Percentiles rank a stretch among this genome's conserved stretches.
phyloP scores from a whole-genome alignment of 2,888 invertebrate genomes.

The Calliscelio sp. region DNA sequence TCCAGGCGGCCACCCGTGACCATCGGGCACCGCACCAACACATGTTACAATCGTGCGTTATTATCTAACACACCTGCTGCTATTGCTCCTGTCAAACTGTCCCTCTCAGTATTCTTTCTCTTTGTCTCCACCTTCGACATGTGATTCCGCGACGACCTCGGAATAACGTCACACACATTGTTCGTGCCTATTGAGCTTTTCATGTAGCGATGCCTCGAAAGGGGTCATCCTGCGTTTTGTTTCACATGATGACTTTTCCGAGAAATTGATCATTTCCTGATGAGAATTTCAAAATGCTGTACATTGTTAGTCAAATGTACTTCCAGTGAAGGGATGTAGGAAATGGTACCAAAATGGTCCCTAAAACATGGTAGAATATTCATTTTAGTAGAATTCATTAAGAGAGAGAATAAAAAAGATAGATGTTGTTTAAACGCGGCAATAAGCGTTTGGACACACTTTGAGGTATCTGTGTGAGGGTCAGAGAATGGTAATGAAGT shows the following conservation, averaged over 20 bases:
- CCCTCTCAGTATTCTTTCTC: constrained; percentile 60
- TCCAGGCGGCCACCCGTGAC: constrained; percentile 85
- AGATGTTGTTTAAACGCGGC: no score
- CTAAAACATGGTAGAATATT: no score
- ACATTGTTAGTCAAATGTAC: no score
- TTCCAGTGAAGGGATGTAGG: no score
- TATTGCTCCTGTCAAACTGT: constrained; percentile 57
- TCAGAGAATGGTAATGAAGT: no score
- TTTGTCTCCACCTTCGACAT: constrained; percentile 61
- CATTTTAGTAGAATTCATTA: no score
- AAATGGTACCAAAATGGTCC: no score
- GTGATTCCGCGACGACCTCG: constrained; percentile 45
- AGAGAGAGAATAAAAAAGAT: no score
- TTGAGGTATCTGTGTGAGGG: no score
- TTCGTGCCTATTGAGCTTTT: constrained; percentile 37
- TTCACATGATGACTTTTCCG: constrained; percentile 18
- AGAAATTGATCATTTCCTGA: constrained; percentile 7
- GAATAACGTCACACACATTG: constrained; percentile 42
- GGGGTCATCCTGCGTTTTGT: constrained; percentile 23
- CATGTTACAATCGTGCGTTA: constrained; percentile 66
- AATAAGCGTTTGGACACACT: no score
- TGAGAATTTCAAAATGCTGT: constrained; percentile 4
- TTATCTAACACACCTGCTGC: constrained; percentile 80
- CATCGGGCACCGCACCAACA: constrained; percentile 79
- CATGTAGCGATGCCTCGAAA: constrained; percentile 23